Evolutionary conservation across 2,888 invertebrate species (phyloP).

Genomic region (Lasioglossum figueresi): DNA sequence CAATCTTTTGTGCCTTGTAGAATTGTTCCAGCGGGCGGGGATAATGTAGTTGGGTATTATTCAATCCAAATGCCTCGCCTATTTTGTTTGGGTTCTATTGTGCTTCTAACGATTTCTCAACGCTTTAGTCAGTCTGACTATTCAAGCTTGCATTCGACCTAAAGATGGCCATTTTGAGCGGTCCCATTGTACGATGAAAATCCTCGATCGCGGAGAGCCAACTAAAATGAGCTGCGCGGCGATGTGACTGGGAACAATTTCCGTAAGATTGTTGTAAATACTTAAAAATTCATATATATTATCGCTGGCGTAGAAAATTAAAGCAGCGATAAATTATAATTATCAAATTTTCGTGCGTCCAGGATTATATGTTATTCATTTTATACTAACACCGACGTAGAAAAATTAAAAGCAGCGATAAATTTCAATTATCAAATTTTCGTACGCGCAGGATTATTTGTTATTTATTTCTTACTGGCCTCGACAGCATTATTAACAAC

Average conservation of each 20-base stretch:
- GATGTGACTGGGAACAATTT: background rate
- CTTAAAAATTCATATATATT: background rate
- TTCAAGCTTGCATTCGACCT: constrained; percentile 5
- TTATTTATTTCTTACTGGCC: background rate
- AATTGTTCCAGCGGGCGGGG: constrained; percentile 18
- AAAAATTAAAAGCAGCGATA: background rate
- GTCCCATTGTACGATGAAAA: background rate
- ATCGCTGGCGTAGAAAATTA: background rate
- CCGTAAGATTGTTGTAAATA: background rate
- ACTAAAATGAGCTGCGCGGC: background rate
- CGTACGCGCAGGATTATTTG: background rate
- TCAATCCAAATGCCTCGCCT: constrained; percentile 11
- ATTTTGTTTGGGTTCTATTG: constrained; percentile 19
- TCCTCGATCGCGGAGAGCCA: background rate
- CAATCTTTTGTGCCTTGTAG: constrained; percentile 30
- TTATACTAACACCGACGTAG: background rate
- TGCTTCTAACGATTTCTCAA: constrained; percentile 21
- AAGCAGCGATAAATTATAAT: background rate
- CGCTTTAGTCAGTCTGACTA: constrained; percentile 10
- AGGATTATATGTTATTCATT: background rate
- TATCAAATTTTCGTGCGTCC: background rate
- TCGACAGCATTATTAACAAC: background rate
- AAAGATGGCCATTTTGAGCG: constrained; percentile 17
- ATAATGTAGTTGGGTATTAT: constrained; percentile 19
- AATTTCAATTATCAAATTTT: background rate